Base-by-base conservation (phyloP, 2,888 invertebrate species). In the Oscheius sp. region DNA sequence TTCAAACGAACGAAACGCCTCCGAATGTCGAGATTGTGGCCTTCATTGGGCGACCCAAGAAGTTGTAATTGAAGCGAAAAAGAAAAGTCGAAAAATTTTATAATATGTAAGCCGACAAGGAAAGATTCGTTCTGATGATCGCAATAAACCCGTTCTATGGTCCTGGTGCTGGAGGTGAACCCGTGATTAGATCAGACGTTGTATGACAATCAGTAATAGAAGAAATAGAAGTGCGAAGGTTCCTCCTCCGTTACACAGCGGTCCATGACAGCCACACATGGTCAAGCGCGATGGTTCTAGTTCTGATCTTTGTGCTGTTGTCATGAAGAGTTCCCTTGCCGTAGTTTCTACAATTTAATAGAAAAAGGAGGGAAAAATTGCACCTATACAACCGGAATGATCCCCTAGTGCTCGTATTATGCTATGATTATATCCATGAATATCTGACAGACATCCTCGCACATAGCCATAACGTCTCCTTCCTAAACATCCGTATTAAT, bases 371-470 rank as follows among this genome's bases (percentile, higher is more conserved):
- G 14, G 36, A 9, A 26, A 28, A 22, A 26, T 32, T 68, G 36
- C 17, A 76, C 76, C 76, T 54, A 76, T 57, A 63, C 76, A 76
- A 26, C 72, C 74, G n/a, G 67, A 63, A 50, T 69, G 57, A 51
- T 74, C 77, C 2, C 70, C 73, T 22, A 77, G 51, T 3, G 67
- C 49, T 36, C 73, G 59, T 14, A 77, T 68, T 68, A 77, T 14
- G 24, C 73, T 72, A 33, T 73, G 73, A 70, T 74, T 77, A 62
- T 77, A 75, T 17, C 74, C 76, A 33, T 72, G 71, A 22, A 85
- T 75, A 75, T 85, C 84, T 3, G 82, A 81, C 47, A 85, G 73
- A 73, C 85, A 85, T n/a, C 85, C 85, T 14, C 85, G 73, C 80
- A 85, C 78, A 69, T 80, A 85, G 32, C 83, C 83, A 70, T 74